Conservation (phyloP, 2,888 invertebrate species). For the Eurytoma adleriae region DNA sequence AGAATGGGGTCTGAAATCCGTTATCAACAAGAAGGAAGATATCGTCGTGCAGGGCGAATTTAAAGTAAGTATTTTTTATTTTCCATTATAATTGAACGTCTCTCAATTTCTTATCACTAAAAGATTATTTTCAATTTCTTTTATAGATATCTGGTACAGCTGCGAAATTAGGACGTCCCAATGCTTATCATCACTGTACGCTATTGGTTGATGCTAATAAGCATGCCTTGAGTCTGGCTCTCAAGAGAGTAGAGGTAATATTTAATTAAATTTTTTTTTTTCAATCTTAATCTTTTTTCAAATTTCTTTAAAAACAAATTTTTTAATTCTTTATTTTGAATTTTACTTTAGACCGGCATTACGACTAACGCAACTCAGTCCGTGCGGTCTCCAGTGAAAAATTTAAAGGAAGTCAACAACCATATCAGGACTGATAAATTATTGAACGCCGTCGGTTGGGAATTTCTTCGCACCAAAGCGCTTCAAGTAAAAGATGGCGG, state of each 20-base stretch:
- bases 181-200: constrained; percentile 99
- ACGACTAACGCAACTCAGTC: constrained; percentile 90
- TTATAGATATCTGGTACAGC: constrained; percentile 95
- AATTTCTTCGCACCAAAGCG: constrained; percentile 87
- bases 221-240: constrained; percentile 83
- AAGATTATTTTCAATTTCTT: constrained; percentile 2
- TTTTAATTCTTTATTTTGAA: background rate
- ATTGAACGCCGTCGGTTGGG: constrained; percentile 88
- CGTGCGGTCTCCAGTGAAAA: constrained; percentile 87
- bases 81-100: constrained; percentile 51
- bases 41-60: constrained; percentile 87
- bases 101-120: background rate
- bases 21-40: constrained; percentile 90
- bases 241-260: constrained; percentile 85
- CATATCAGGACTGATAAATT: constrained; percentile 84
- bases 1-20: constrained; percentile 87
- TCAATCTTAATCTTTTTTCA: background rate
- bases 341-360: constrained; percentile 82
- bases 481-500: constrained; percentile 85
- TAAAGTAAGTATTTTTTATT: constrained; percentile 82
- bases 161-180: constrained; percentile 90
- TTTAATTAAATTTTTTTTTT: constrained; percentile 17
- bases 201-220: constrained; percentile 92
- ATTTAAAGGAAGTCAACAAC: constrained; percentile 86
- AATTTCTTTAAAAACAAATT: background rate